These are phyloP conservation scores for Sisyra terminalis DNA, from an alignment of 2,888 invertebrate species.

Conservation along the genomic window DNA sequence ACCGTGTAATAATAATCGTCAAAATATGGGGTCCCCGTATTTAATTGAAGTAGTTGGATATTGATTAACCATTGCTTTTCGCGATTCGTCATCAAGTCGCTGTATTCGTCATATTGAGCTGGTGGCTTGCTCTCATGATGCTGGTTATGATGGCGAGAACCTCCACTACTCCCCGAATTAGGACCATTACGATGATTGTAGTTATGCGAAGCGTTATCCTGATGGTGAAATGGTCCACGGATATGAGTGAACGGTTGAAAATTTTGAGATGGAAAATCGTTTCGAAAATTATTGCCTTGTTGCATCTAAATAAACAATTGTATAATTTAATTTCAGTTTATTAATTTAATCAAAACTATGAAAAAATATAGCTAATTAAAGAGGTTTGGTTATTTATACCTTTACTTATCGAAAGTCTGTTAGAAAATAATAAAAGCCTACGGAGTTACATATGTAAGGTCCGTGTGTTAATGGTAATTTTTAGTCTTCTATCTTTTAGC, in stretches of 20 bases:
- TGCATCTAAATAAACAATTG: not conserved
- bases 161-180: not conserved
- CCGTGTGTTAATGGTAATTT: no score
- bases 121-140: slow-evolving; percentile 20
- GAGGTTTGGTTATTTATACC: no score
- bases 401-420: no score
- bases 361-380: no score
- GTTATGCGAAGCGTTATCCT: slow-evolving; percentile 18
- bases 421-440: no score
- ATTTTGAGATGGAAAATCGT: slow-evolving; percentile 11
- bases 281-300: slow-evolving; percentile 6
- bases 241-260: slow-evolving; percentile 19
- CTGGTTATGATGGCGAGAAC: slow-evolving; percentile 12
- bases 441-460: no score
- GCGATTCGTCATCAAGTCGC: slow-evolving; percentile 81
- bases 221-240: slow-evolving; percentile 21
- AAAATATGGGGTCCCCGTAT: slow-evolving; percentile 87
- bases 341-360: no score
- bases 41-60: slow-evolving; percentile 85
- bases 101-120: slow-evolving; percentile 50
- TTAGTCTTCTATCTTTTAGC: no score
- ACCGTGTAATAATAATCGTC: slow-evolving; percentile 96
- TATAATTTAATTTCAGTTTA: no score
- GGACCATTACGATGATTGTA: slow-evolving; percentile 3
- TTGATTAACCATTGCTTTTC: slow-evolving; percentile 96